Base-by-base conservation (phyloP, 2,888 invertebrate species). In the Phragmatobia fuliginosa region DNA sequence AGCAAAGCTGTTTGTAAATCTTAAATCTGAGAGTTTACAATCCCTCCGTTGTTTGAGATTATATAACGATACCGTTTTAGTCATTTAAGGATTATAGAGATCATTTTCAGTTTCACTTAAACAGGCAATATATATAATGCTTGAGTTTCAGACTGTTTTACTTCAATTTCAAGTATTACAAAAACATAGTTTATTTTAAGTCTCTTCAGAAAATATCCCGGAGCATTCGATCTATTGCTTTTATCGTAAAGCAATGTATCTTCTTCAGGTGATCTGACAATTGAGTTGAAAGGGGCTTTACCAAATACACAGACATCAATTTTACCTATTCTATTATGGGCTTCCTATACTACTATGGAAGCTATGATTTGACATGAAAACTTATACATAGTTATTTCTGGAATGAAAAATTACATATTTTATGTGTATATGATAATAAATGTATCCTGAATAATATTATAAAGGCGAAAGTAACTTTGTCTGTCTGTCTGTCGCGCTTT, bases 1-100 rank as follows among this genome's bases (percentile, higher is more conserved):
- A 72, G 76, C 67, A 71, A 76, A 67, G 72, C 62, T 62, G 49
- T 74, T 73, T 62, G 36, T 16, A 25, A 66, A 67, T 59, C 59
- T 66, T 62, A 63, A 68, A 70, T 70, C 65, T 59, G 60, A 69
- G 25, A 66, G 69, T 70, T 60, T 62, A 58, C 41, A 62, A 36
- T 49, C 56, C 60, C 62, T 70, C 52, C n/a, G 62, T 70, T 18
- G 60, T 58, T 21, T 14, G 21, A 49, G 36, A 64, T 66, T 69
- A 58, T 38, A 58, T 18, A 63, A 25, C 38, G 41, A 66, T 33
- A 36, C n/a, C 33, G 41, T 28, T 70, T 66, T 25, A 68, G 58
- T 59, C 61, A 62, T 59, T 32, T 59, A 21, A 61, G 25, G 38
- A 38, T 25, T 36, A 25, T 7, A 33, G 21, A 4, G 18, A 59